Base-by-base conservation (phyloP, 2,113 vertebrate species). In the Acinonyx jubatus region DNA sequence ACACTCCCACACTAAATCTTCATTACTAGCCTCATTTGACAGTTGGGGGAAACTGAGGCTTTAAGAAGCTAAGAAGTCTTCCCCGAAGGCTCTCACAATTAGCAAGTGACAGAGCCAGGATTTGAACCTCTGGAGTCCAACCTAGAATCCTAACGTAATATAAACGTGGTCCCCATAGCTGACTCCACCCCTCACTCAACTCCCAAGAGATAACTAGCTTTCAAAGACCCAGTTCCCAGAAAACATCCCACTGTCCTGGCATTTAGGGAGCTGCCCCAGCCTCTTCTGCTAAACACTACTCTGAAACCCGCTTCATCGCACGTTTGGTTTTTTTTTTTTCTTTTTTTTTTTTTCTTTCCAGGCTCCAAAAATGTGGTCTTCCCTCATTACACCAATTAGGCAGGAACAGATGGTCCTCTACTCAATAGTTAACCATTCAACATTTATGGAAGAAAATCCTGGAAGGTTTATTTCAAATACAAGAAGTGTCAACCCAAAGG, bases 391-490 rank as follows among this genome's bases (percentile, higher is more conserved):
- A 52, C 76, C 95, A 97, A 82, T 95, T 94, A 96, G 38, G 50
- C 87, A 96, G 90, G 71, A 93, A 96, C 94, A 96, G 93, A 98
- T 92, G 96, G 93, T 57, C 83, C 85, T 97, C 88, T 87, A 48
- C 84, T 96, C 84, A 52, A 25, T 23, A 94, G 93, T 93, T 95
- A 97, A 87, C 90, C 81, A 78, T 81, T 88, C 91, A 84, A 63
- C 88, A 86, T 23, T 88, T 76, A 61, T 29, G 29, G 61, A 94
- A 95, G 88, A 91, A 96, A 95, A 94, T 95, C 90, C 88, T 96
- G 89, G 66, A 95, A 96, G 76, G 63, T n/a, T 96, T 91, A 66
- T 88, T 97, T 97, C 85, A 41, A 96, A 94, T 52, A 82, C 29
- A 3, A n/a, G 71, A 96, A 97, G 95, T 91, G 69, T 82, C 84